Conservation (phyloP, 2,797 vertebrate species). For the Schizothorax lantsangensis region DNA sequence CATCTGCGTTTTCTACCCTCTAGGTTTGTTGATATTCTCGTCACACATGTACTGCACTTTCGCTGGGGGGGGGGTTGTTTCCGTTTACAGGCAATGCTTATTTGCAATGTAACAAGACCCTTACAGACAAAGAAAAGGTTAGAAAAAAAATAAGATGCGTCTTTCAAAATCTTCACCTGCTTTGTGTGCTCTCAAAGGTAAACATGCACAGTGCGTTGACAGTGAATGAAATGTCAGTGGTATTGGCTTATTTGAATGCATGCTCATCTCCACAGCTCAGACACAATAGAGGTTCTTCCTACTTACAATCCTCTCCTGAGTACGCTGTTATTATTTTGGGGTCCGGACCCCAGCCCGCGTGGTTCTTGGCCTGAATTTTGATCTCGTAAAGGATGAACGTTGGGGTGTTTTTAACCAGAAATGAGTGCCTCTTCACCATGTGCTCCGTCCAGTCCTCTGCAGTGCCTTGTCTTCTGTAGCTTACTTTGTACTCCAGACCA, state of each 20-base stretch:
- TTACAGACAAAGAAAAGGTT: conserved; percentile 33
- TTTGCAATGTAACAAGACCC: conserved; percentile 37
- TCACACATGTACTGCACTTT: conserved; percentile 41
- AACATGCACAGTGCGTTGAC: conserved; percentile 42
- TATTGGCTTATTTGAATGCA: conserved; percentile 45
- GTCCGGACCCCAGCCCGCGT: conserved; percentile 86
- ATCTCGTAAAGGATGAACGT: conserved; percentile 94
- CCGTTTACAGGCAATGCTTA: conserved; percentile 41
- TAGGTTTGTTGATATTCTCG: conserved; percentile 46
- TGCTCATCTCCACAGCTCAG: conserved; percentile 19
- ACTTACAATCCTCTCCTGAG: conserved; percentile 96
- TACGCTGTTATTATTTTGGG: conserved; percentile 85
- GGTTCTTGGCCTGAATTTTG: conserved; percentile 90
- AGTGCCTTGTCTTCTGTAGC: conserved; percentile 83
- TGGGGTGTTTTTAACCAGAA: conserved; percentile 87
- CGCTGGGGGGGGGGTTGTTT: not conserved
- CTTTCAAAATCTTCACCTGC: conserved; percentile 29
- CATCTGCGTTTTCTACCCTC: conserved; percentile 41
- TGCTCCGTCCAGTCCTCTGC: conserved; percentile 87
- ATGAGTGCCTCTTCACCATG: conserved; percentile 86
- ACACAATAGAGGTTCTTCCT: conserved; percentile 7
- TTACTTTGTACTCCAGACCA: conserved; percentile 91
- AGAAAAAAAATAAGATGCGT: not conserved
- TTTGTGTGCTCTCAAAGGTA: conserved; percentile 31
- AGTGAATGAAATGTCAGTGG: conserved; percentile 47